phyloP scores from a whole-genome alignment of 1,140 invertebrate genomes.

The Oedothorax gibbosus region DNA sequence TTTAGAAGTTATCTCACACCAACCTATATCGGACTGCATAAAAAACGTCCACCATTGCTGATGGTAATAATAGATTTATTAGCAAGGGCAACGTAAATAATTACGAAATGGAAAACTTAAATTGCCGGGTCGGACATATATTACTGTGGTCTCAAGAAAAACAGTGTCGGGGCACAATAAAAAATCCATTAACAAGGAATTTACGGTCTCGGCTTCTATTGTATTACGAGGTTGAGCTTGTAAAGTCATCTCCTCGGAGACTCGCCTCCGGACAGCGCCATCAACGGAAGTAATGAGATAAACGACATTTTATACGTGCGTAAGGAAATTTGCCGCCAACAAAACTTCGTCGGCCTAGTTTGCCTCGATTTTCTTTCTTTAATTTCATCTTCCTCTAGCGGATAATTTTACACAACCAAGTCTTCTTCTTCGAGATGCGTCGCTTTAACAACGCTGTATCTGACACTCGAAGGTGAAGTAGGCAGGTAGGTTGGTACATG shows the following conservation, averaged over 20 bases:
- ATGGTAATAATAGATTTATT: constrained; percentile 61
- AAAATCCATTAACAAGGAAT: constrained; percentile 61
- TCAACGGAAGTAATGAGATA: constrained; percentile 59
- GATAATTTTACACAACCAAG: constrained; percentile 49
- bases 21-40: too few relatives aligned
- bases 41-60: constrained; percentile 11
- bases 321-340: constrained; percentile 57
- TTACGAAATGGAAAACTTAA: constrained; percentile 60
- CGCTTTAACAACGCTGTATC: too few relatives aligned
- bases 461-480: too few relatives aligned
- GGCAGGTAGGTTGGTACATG: too few relatives aligned
- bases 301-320: constrained; percentile 58
- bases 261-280: constrained; percentile 36
- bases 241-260: constrained; percentile 55
- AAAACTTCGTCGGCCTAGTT: constrained; percentile 49
- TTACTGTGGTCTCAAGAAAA: constrained; percentile 53
- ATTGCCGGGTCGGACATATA: constrained; percentile 53
- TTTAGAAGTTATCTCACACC: too few relatives aligned
- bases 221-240: constrained; percentile 58
- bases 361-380: constrained; percentile 38
- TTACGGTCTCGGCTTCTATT: constrained; percentile 59
- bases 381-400: constrained; percentile 53
- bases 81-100: constrained; percentile 55
- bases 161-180: constrained; percentile 51
- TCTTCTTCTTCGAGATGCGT: not conserved